These are phyloP conservation scores for Mormyrus iriodes DNA, from an alignment of 2,113 vertebrate genomes.

Conservation along the genomic window DNA sequence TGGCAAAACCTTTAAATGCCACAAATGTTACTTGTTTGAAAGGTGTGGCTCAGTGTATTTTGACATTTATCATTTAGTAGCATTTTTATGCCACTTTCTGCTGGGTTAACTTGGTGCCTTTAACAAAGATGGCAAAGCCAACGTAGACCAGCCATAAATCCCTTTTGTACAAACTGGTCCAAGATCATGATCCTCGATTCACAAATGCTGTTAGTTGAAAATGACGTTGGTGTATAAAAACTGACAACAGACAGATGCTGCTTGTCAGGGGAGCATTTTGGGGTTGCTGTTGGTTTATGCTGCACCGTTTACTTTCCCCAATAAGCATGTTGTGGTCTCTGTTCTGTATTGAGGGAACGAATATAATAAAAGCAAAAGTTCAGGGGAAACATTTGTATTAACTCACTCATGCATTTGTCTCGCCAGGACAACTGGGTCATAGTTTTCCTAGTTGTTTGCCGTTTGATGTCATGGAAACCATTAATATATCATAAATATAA, in stretches of 20 bases:
- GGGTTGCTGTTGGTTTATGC: background rate
- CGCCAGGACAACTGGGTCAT: conserved; percentile 23
- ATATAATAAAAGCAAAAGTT: background rate
- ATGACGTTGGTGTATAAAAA: background rate
- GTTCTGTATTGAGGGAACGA: background rate
- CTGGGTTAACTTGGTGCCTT: background rate
- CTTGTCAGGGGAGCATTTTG: background rate
- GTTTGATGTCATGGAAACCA: conserved; percentile 54
- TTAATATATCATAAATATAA: conserved; percentile 46
- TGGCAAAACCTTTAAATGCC: background rate
- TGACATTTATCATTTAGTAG: background rate
- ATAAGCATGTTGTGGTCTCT: background rate
- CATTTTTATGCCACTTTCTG: background rate
- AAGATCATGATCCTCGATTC: background rate
- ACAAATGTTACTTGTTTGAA: background rate
- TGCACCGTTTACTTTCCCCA: background rate
- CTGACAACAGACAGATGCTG: background rate
- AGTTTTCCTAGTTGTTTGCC: conserved; percentile 33
- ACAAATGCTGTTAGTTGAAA: background rate
- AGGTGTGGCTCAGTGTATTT: background rate
- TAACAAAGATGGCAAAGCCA: background rate
- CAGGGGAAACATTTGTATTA: background rate
- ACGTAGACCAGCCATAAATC: background rate
- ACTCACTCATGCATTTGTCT: background rate
- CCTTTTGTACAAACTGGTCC: background rate